Evolutionary conservation across 2,888 invertebrate genomes (phyloP).

Genomic region (Plebejus melissa): DNA sequence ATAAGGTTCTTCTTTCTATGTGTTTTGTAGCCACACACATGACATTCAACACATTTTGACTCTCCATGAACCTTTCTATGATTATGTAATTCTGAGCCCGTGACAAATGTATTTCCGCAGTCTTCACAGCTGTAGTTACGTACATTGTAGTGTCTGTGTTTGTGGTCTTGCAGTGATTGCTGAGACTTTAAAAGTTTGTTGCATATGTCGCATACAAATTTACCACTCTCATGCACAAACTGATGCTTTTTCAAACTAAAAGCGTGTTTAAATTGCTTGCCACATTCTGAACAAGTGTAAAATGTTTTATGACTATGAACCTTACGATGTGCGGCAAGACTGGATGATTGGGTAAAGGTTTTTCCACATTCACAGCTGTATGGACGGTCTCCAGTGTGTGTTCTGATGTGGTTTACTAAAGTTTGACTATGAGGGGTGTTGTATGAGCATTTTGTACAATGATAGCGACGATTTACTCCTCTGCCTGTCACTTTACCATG

Average conservation of each 20-base stretch:
- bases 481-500: conserved; percentile 60
- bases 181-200: conserved; percentile 64
- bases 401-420: conserved; percentile 65
- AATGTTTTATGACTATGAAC: conserved; percentile 59
- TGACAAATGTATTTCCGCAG: conserved; percentile 70
- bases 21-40: conserved; percentile 67
- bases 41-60: conserved; percentile 58
- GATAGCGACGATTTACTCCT: conserved; percentile 58
- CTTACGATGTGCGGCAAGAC: conserved; percentile 64
- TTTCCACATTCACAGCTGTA: conserved; percentile 69
- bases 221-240: conserved; percentile 59
- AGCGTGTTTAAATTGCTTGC: conserved; percentile 72
- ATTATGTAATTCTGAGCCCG: conserved; percentile 64
- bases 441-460: conserved; percentile 66
- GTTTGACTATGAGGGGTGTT: conserved; percentile 70
- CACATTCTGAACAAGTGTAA: conserved; percentile 65
- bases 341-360: conserved; percentile 65
- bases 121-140: conserved; percentile 70
- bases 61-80: conserved; percentile 61
- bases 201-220: conserved; percentile 60
- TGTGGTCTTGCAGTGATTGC: conserved; percentile 59
- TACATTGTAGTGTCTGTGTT: conserved; percentile 67
- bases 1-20: conserved; percentile 62
- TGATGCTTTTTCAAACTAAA: conserved; percentile 64
- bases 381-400: conserved; percentile 68